Conservation (phyloP, 1,140 invertebrate species). For the Eubasilissa regina region DNA sequence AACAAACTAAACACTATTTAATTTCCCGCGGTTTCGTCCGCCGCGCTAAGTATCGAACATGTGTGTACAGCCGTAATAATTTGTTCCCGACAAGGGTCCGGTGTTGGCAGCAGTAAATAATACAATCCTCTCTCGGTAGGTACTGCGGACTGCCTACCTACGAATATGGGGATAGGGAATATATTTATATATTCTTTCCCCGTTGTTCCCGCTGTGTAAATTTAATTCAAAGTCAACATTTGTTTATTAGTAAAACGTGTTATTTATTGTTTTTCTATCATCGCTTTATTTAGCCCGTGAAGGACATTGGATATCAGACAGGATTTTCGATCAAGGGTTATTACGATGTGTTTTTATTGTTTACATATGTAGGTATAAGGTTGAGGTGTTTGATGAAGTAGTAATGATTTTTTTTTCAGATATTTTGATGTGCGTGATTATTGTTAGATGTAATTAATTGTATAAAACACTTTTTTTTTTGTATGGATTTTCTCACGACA, state of each 20-base stretch:
- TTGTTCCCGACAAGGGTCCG: conserved; percentile 59
- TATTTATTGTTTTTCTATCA: conserved; percentile 51
- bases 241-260: conserved; percentile 55
- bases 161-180: conserved; percentile 40
- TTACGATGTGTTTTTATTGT: too few species aligned
- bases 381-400: too few species aligned
- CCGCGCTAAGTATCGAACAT: conserved; percentile 37
- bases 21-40: conserved; percentile 55
- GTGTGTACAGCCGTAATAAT: conserved; percentile 59
- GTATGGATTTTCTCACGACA: too few species aligned
- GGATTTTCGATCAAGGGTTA: too few species aligned
- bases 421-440: too few species aligned
- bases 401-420: too few species aligned
- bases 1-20: conserved; percentile 45
- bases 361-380: too few species aligned
- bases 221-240: conserved; percentile 60
- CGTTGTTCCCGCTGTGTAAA: conserved; percentile 54
- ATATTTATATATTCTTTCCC: conserved; percentile 48
- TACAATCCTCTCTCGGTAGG: conserved; percentile 43
- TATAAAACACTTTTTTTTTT: too few species aligned
- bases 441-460: too few species aligned
- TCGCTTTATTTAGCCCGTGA: conserved; percentile 29
- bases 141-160: conserved; percentile 22
- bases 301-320: too few species aligned
- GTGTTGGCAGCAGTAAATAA: conserved; percentile 58